Base-by-base conservation (phyloP, 1,140 invertebrate genomes). In the Drosophila santomea region DNA sequence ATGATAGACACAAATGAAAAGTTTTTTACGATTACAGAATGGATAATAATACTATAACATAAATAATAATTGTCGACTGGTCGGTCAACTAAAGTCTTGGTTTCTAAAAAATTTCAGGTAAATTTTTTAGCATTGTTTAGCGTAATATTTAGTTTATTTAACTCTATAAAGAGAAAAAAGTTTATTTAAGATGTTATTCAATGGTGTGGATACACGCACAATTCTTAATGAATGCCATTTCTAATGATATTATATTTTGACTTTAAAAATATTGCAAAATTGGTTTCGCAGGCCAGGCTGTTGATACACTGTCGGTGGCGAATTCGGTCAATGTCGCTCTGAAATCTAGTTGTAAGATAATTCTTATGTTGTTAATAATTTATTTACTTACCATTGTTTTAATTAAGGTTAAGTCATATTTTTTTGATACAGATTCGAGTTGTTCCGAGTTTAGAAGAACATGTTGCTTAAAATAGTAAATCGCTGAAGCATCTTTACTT, bases 401-500 rank as follows among this genome's bases (percentile, higher is more conserved):
- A 44, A 28, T 35, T 36, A 55, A 41, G 1, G 15, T 25, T 15
- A n/a, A 3, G 12, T 8, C 7, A 43, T 64, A 28, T 10, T 44
- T 5, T 35, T 17, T 3, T 12, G 5, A 0, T 4, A 43, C 23
- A 4, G 25, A 39, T 12, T 47, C 12, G 8, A 35, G n/a, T 3
- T 1, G 15, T 1, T 52, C n/a, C 1, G 15, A 45, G 59, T 77
- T 84, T 6, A 74, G 62, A 25, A 62, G 7, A 10, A 88, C 54
- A 28, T 81, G 64, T 28, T 74, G 51, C 47, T 90, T 91, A 3
- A 88, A 50, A 48, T 84, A 71, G 55, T 76, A 88, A 38, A 91
- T 44, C 4, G 78, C 69, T 7, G 74, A 63, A 28, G 69, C 67
- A 63, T 88, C 74, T 17, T 66, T 41, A 52, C 68, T 67, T 45